Conservation (phyloP, 2,888 invertebrate species). For the Megaustenia siamemsis region DNA sequence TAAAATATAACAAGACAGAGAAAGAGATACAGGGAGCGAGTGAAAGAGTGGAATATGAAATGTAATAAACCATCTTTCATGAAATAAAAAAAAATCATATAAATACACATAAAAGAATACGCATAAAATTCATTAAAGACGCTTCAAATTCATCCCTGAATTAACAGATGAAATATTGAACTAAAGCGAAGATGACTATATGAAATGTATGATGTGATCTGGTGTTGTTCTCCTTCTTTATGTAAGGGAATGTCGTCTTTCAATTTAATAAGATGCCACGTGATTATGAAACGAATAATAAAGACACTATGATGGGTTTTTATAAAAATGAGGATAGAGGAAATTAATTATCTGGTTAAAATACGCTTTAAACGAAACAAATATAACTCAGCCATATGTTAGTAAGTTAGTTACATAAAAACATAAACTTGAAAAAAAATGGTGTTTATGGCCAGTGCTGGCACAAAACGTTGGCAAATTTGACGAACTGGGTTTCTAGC, state of each 20-base stretch:
- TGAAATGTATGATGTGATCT: constrained; percentile 17
- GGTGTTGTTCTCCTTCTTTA: constrained; percentile 35
- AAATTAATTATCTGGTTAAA: neutral
- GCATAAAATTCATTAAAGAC: neutral
- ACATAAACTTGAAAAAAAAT: too few relatives aligned
- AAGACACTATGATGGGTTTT: neutral
- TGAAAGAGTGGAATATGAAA: too few relatives aligned
- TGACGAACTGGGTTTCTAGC: too few relatives aligned
- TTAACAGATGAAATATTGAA: neutral
- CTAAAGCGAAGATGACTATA: neutral
- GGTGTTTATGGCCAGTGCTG: neutral
- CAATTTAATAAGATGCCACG: neutral
- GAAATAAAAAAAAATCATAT: neutral
- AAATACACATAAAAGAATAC: neutral
- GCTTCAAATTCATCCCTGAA: neutral
- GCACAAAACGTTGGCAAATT: too few relatives aligned
- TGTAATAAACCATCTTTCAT: too few relatives aligned
- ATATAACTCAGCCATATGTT: neutral
- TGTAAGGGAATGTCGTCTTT: constrained; percentile 28
- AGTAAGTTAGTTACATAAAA: neutral
- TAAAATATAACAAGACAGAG: too few relatives aligned
- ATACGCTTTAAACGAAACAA: neutral
- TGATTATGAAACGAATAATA: constrained; percentile 3
- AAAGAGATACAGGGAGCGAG: too few relatives aligned
- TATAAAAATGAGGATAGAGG: neutral